phyloP scores from a whole-genome alignment of 2,113 vertebrate species.

The Haplochromis vanheusdeni region DNA sequence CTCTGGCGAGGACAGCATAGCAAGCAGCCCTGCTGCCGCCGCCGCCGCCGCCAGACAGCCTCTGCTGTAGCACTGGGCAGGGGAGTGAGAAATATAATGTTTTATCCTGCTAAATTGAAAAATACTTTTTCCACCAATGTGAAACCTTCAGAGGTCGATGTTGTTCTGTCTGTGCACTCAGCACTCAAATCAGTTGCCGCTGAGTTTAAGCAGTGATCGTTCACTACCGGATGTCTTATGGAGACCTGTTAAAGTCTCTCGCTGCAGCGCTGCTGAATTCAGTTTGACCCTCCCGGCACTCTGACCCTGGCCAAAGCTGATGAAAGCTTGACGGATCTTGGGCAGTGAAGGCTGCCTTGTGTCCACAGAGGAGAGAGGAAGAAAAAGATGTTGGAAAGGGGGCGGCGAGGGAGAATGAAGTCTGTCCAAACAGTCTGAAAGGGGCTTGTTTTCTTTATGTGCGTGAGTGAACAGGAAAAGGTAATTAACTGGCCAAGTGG shows the following conservation, averaged over 20 bases:
- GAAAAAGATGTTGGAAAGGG: neutral
- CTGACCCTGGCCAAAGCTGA: neutral
- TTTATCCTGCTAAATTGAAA: neutral
- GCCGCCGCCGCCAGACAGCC: neutral
- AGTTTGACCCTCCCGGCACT: neutral
- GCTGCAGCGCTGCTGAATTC: neutral
- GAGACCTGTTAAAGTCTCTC: neutral
- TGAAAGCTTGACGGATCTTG: slow-evolving; percentile 56
- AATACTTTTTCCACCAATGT: neutral
- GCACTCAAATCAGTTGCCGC: neutral
- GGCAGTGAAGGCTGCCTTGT: neutral
- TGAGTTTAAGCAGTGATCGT: neutral
- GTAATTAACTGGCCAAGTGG: slow-evolving; percentile 67
- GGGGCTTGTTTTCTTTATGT: slow-evolving; percentile 68
- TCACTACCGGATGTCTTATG: neutral
- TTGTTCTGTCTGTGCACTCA: neutral
- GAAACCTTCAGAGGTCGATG: neutral
- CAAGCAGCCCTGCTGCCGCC: neutral
- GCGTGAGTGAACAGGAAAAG: slow-evolving; percentile 65
- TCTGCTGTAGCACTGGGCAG: neutral
- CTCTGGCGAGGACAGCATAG: slow-evolving; percentile 6
- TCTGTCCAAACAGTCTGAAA: slow-evolving; percentile 68
- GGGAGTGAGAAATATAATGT: slow-evolving; percentile 3
- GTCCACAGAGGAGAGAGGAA: neutral
- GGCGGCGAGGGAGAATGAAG: slow-evolving; percentile 16